Evolutionary conservation across 2,888 invertebrate genomes (phyloP).

Genomic region (Halocaridina rubra): DNA sequence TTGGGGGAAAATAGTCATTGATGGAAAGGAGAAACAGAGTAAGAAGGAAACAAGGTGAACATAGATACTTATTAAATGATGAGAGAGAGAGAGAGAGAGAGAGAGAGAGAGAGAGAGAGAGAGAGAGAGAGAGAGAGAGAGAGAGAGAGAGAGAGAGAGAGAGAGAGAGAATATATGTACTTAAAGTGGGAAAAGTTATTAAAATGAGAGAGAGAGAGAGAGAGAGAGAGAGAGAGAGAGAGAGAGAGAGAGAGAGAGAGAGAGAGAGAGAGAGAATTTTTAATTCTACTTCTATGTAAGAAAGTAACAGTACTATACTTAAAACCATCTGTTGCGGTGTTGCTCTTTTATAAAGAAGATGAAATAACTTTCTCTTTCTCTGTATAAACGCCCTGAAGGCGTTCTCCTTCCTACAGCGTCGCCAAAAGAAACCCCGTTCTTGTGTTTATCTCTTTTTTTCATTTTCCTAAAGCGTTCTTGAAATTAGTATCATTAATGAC

Average conservation of each 20-base stretch:
- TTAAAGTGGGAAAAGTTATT: background rate
- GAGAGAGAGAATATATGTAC: background rate
- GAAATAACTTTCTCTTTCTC: too few relatives aligned
- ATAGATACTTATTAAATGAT: background rate
- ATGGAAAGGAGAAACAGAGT: background rate
- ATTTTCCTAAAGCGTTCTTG: too few relatives aligned
- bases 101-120: background rate
- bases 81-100: background rate
- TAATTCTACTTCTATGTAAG: too few relatives aligned
- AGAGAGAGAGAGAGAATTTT: background rate
- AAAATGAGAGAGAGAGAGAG: background rate
- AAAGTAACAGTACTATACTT: too few relatives aligned
- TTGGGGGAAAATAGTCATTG: background rate
- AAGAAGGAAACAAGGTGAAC: background rate
- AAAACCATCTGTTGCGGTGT: too few relatives aligned
- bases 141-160: background rate
- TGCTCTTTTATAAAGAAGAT: too few relatives aligned
- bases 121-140: background rate
- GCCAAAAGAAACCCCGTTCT: too few relatives aligned
- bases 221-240: background rate
- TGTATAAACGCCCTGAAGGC: too few relatives aligned
- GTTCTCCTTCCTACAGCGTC: too few relatives aligned
- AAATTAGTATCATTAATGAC: too few relatives aligned
- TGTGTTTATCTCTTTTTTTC: too few relatives aligned
- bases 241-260: background rate